Base-by-base conservation (phyloP, 30 jellyfish, hydroid and myxozoan species). In the Aurelia coerulea region DNA sequence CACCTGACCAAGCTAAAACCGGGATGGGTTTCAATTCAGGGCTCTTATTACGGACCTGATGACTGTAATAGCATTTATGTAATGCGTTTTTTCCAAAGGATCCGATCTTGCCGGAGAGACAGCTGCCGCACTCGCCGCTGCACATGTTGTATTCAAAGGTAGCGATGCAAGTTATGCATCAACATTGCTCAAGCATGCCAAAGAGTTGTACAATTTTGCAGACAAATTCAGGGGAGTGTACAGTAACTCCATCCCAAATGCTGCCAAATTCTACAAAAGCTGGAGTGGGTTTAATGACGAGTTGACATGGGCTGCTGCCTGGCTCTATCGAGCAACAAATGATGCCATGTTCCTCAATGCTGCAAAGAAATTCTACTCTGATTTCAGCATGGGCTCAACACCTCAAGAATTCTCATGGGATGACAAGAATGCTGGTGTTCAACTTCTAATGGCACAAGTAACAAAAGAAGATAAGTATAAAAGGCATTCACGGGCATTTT, bases 121-220 rank as follows among this genome's bases (percentile, higher is more conserved):
- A 10, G 87, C 95, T 23, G 95, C 97, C 0, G 95, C 97, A 10
- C 76, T 90, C 32, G 95, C 97, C 10, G 97, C 97, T 7, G 86
- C 86, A 15, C 69, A 96, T 9, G 29, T 90, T 34, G 95, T 72
- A 8, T 90, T 90, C 67, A 41, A 78, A 17, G 68, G 65, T 16
- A 46, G 56, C 15, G 74, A 83, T 64, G n/a, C 88, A 23, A 46
- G 60, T n/a, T 90, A 90, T 65, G 52, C 91, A 51, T 11, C 53
- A 1, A 59, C 58, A 11, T 78, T 90, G 84, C 73, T 83, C 2
- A 75, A 41, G 53, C 96, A 90, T 46, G 97, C 97, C 11, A 76
- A 76, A 74, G 91, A 90, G 68, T 54, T 90, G 74, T 90, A 80
- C 77, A 71, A 23, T 5, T 90, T 90, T 73, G 97, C 97, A 13